Conservation (phyloP, 2,888 invertebrate genomes). For the Lasius fuliginosus region DNA sequence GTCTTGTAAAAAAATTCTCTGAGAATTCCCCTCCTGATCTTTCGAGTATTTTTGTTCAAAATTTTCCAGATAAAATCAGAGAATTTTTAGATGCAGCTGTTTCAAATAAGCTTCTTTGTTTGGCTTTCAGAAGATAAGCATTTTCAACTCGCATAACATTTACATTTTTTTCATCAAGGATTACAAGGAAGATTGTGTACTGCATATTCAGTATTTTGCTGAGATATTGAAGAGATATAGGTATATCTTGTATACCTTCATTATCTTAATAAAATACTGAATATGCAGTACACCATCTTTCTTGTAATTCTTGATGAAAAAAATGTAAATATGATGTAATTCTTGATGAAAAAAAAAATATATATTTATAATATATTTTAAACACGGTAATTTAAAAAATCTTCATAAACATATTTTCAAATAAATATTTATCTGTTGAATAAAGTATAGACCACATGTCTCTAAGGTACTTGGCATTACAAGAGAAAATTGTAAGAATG, state of each 20-base stretch:
- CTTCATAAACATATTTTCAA: too few relatives aligned
- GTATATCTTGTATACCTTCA: neutral
- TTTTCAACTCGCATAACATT: neutral
- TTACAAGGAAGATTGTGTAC: too few relatives aligned
- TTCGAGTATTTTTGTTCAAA: neutral
- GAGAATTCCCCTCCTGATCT: neutral
- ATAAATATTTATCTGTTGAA: too few relatives aligned
- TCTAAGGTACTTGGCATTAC: neutral
- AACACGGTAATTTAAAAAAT: too few relatives aligned
- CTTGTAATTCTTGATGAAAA: neutral
- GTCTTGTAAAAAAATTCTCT: neutral
- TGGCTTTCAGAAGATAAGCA: neutral
- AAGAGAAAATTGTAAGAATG: neutral
- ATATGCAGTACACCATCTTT: neutral
- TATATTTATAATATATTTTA: too few relatives aligned
- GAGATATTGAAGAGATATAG: neutral
- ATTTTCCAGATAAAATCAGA: neutral
- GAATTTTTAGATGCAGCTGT: neutral
- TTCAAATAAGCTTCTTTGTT: neutral
- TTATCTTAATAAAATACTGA: neutral
- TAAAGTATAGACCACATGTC: too few relatives aligned
- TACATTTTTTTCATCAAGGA: neutral
- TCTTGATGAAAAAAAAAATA: too few relatives aligned
- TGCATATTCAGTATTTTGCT: neutral
- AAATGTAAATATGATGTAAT: neutral